phyloP scores from a whole-genome alignment of 1,140 invertebrate species.

The Saccostrea echinata region DNA sequence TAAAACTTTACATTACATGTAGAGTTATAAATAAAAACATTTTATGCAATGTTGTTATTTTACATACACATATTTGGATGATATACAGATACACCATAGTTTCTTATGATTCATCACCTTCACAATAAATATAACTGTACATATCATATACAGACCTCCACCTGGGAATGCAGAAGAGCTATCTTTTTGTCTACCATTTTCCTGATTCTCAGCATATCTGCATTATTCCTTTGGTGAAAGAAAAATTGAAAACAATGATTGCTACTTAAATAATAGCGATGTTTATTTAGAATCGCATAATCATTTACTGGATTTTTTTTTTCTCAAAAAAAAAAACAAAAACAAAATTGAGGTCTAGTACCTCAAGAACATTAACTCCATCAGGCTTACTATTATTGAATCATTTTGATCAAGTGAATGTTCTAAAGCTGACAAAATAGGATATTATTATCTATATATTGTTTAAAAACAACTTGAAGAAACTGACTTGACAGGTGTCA shows the following conservation, averaged over 20 bases:
- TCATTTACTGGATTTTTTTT: too few species aligned
- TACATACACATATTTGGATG: not conserved
- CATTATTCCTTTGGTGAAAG: not conserved
- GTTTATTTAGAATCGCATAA: too few species aligned
- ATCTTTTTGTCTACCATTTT: slow-evolving; percentile 72
- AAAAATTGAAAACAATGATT: not conserved
- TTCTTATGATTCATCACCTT: not conserved
- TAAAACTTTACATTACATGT: not conserved
- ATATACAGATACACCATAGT: not conserved
- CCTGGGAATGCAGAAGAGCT: slow-evolving; percentile 64
- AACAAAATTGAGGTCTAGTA: not conserved
- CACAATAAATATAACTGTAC: too few species aligned
- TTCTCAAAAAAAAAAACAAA: not conserved
- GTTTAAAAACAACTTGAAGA: not conserved
- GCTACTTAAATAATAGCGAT: too few species aligned
- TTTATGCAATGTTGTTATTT: not conserved
- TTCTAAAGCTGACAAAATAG: not conserved
- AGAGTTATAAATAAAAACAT: not conserved
- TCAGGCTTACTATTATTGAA: not conserved
- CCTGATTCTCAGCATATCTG: slow-evolving; percentile 44
- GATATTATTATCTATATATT: not conserved
- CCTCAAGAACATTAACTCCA: slow-evolving; percentile 7
- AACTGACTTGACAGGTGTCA: not conserved
- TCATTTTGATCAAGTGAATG: not conserved
- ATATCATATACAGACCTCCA: slow-evolving; percentile 63